A percentile compares a stretch with the other conserved stretches of the same genome.
Conservation (phyloP, 2,888 invertebrate species). For the Spilarctia lutea region DNA sequence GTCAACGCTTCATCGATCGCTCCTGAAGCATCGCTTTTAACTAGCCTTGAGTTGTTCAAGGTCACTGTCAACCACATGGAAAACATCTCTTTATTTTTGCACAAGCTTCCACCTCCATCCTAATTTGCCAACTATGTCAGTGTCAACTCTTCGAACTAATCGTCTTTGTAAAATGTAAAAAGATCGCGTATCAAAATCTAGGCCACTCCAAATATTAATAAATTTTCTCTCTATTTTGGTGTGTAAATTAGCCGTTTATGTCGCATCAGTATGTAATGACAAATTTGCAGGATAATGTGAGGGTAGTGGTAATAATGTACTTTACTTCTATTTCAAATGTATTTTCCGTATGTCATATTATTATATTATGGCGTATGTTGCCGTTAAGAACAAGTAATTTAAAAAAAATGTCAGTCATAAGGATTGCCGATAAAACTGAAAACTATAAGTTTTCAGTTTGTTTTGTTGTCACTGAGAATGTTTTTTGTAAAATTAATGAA, state of each 20-base stretch:
- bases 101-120: slow-evolving; percentile 34
- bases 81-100: slow-evolving; percentile 57
- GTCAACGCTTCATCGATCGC: slow-evolving; percentile 12
- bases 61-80: slow-evolving; percentile 57
- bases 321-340: neutral
- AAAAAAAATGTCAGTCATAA: too few species aligned
- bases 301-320: neutral
- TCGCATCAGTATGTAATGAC: neutral
- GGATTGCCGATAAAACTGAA: too few species aligned
- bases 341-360: too few species aligned
- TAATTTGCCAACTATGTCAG: slow-evolving; percentile 63
- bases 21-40: slow-evolving; percentile 27
- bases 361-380: too few species aligned
- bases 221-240: neutral
- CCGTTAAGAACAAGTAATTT: too few species aligned
- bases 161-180: neutral
- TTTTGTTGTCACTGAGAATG: too few species aligned
- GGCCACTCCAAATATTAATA: neutral
- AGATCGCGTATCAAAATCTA: slow-evolving; percentile 5
- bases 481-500: too few species aligned
- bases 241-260: neutral
- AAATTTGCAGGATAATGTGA: neutral
- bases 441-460: too few species aligned
- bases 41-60: slow-evolving; percentile 39
- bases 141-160: slow-evolving; percentile 39